Conservation (phyloP, 2,797 vertebrate genomes). For the Danio tinwini region DNA sequence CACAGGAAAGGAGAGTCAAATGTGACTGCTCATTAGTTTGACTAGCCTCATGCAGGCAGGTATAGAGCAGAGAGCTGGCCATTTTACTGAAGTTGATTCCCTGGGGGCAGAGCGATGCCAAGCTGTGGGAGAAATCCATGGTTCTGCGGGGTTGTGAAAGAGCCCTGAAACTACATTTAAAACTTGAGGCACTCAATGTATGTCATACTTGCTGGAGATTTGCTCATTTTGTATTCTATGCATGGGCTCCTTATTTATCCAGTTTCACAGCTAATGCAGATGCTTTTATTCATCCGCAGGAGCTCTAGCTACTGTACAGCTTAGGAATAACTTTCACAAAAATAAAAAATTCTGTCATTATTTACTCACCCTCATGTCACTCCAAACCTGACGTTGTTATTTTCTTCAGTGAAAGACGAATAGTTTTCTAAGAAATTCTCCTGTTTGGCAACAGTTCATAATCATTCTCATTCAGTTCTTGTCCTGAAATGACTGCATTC, state of each 20-base stretch:
- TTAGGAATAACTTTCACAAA: slow-evolving; percentile 2
- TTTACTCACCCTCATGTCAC: background rate
- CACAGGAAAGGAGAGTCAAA: slow-evolving; percentile 47
- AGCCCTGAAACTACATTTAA: slow-evolving; percentile 27
- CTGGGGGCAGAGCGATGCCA: slow-evolving; percentile 22
- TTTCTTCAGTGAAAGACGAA: background rate
- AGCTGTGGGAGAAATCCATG: slow-evolving; percentile 30
- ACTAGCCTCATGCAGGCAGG: slow-evolving; percentile 48
- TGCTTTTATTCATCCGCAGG: slow-evolving; percentile 15
- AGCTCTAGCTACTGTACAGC: slow-evolving; percentile 27
- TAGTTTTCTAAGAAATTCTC: background rate
- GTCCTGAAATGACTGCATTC: background rate
- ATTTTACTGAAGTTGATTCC: slow-evolving; percentile 44
- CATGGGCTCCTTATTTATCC: slow-evolving; percentile 23
- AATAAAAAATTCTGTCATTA: slow-evolving; percentile 2
- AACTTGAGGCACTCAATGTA: slow-evolving; percentile 13
- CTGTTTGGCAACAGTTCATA: background rate
- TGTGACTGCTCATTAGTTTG: slow-evolving; percentile 56
- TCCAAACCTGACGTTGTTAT: background rate
- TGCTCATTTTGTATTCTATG: slow-evolving; percentile 39
- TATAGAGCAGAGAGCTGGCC: slow-evolving; percentile 45
- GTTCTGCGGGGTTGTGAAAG: slow-evolving; percentile 23
- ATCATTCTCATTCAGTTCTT: background rate
- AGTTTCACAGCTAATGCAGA: slow-evolving; percentile 25
- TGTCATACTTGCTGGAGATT: slow-evolving; percentile 32